Conservation (phyloP, 2,113 vertebrate species). For the Cyanoderma ruficeps region DNA sequence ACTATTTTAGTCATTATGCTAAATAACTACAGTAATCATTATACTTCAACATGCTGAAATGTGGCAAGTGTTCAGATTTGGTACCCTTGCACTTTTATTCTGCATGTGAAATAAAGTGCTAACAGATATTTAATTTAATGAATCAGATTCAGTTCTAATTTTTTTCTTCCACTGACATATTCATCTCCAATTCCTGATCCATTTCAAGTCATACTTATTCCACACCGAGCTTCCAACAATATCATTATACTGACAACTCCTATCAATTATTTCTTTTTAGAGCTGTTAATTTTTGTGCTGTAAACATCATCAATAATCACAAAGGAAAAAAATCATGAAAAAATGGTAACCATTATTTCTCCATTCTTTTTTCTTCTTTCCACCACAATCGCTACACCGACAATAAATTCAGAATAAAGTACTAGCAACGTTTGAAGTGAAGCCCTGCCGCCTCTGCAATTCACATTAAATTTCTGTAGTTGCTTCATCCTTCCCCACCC, state of each 20-base stretch:
- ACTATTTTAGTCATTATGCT: slow-evolving; percentile 47
- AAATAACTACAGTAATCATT: slow-evolving; percentile 37
- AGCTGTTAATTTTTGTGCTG: neutral
- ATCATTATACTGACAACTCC: neutral
- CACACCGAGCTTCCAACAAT: neutral
- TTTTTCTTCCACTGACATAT: neutral
- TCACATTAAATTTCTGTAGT: neutral
- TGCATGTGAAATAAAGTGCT: neutral
- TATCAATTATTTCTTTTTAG: neutral
- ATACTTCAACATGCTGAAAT: slow-evolving; percentile 6
- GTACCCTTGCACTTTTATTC: neutral
- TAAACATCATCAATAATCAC: neutral
- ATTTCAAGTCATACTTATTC: neutral
- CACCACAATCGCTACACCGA: neutral
- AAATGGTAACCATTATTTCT: neutral
- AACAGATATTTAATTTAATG: slow-evolving; percentile 23
- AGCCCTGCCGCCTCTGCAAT: neutral
- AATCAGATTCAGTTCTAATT: neutral
- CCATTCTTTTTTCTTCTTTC: neutral
- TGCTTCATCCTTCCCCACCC: neutral
- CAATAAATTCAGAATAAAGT: neutral
- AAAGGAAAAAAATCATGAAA: neutral
- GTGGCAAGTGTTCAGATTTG: neutral
- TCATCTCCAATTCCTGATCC: neutral
- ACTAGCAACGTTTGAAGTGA: neutral